These are phyloP conservation scores for Cuniculus paca DNA, from an alignment of 2,797 vertebrate genomes.

Conservation along the genomic window DNA sequence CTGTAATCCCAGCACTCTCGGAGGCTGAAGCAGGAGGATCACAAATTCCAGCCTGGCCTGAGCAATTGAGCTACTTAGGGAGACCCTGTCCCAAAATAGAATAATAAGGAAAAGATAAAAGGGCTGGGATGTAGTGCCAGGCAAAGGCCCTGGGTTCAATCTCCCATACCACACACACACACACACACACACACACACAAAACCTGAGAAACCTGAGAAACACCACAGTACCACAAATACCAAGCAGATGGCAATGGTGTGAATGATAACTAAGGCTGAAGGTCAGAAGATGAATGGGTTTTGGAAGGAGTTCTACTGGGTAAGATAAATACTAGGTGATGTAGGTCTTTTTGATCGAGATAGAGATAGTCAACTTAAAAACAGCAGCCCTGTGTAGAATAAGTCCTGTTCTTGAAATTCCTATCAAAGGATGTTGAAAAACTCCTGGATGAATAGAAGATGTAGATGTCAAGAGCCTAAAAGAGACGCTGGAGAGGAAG, in stretches of 20 bases:
- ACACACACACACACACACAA: no score
- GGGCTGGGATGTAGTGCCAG: not conserved
- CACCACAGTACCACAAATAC: not conserved
- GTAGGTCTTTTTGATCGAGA: not conserved
- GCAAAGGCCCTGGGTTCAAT: not conserved
- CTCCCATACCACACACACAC: not conserved
- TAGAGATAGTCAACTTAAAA: conserved; percentile 41
- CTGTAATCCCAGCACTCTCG: not conserved
- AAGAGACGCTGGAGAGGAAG: conserved; percentile 10
- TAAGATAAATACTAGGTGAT: not conserved
- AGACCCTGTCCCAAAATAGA: not conserved
- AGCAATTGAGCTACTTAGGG: not conserved
- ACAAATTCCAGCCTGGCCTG: not conserved
- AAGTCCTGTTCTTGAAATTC: not conserved
- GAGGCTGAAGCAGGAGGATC: not conserved
- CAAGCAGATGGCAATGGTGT: not conserved
- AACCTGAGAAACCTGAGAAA: conserved; percentile 41
- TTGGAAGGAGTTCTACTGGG: not conserved
- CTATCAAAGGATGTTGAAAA: not conserved
- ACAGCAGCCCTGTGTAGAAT: not conserved
- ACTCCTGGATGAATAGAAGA: conserved; percentile 1
- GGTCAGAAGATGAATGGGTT: not conserved
- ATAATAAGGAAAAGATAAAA: not conserved
- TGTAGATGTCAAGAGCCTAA: conserved; percentile 31
- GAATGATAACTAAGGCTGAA: not conserved